Base-by-base conservation (phyloP, 2,797 vertebrate genomes). In the Argentina silus region DNA sequence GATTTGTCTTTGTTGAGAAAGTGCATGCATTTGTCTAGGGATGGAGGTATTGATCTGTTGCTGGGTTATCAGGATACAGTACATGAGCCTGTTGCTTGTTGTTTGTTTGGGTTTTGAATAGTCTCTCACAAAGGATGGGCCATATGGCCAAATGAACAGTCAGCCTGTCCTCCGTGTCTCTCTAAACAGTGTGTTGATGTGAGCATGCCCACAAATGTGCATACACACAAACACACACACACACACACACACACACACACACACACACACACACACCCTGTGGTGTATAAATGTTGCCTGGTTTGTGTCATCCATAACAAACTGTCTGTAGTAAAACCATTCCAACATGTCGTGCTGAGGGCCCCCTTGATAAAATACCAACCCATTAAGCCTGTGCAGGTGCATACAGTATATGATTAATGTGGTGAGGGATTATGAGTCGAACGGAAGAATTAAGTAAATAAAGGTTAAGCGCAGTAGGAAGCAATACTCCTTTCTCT, bases 321-420 rank as follows among this genome's bases (percentile, higher is more conserved):
- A 0, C 60, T n/a, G 12, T 23, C 14, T 56, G 27, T 6, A 12
- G 47, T 69, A 66, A 78, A 53, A 64, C 76, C 63, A 69, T 5
- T 55, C 70, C 73, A 73, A 74, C 71, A 63, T 73, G 77, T 69
- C 77, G 78, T 74, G 80, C 67, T 74, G 82, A 77, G 69, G 68
- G 69, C 84, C 83, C 64, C 73, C 73, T 71, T 74, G 15, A 69
- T 64, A 81, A 82, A 70, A 80, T 69, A 47, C 66, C 6, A 51
- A 70, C 11, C 75, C 72, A 81, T 77, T 85, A 81, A 86, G 79
- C 83, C 76, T 75, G 78, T 72, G 69, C 84, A 83, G 83, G 85
- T 90, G 86, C 79, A 73, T 76, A 78, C 81, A 48, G n/a, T n/a
- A n/a, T n/a, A n/a, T 83, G 80, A 91, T 89, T 92, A 85, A 87